phyloP scores from a whole-genome alignment of 2,888 invertebrate species.

The Ametastegia equiseti region DNA sequence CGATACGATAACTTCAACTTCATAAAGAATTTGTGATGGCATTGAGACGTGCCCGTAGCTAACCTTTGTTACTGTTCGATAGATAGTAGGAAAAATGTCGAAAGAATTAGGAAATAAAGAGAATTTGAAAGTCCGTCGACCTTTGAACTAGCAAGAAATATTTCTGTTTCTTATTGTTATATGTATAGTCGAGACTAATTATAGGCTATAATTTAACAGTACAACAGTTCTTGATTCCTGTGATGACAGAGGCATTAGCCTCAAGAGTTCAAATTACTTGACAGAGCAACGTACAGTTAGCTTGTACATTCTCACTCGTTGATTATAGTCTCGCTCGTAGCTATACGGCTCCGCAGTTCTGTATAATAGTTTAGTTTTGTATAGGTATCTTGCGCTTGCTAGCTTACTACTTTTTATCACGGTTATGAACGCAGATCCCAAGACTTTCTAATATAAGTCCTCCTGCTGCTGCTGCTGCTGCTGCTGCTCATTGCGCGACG shows the following conservation, averaged over 20 bases:
- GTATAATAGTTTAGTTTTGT: too few species aligned
- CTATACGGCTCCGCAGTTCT: background rate
- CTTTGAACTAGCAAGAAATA: background rate
- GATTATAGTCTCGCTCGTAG: background rate
- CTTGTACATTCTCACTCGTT: background rate
- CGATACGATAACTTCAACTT: too few species aligned
- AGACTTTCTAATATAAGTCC: slow-evolving; percentile 36
- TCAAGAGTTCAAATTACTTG: slow-evolving; percentile 3
- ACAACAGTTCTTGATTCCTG: background rate
- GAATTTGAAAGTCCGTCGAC: background rate
- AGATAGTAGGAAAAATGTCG: too few species aligned
- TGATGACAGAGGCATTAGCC: slow-evolving; percentile 6
- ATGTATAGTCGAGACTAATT: background rate
- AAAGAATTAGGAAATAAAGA: background rate
- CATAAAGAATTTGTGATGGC: too few species aligned
- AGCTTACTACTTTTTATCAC: background rate
- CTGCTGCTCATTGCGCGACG: slow-evolving; percentile 24
- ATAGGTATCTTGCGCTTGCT: background rate
- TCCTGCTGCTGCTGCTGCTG: too few species aligned
- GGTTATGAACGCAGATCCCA: slow-evolving; percentile 31
- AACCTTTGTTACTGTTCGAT: too few species aligned
- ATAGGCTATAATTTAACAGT: background rate
- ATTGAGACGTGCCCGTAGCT: too few species aligned
- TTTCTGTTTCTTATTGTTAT: too few species aligned
- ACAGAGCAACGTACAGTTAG: background rate